Conservation (phyloP, 2,797 vertebrate genomes). For the Rhadinocentrus ornatus region DNA sequence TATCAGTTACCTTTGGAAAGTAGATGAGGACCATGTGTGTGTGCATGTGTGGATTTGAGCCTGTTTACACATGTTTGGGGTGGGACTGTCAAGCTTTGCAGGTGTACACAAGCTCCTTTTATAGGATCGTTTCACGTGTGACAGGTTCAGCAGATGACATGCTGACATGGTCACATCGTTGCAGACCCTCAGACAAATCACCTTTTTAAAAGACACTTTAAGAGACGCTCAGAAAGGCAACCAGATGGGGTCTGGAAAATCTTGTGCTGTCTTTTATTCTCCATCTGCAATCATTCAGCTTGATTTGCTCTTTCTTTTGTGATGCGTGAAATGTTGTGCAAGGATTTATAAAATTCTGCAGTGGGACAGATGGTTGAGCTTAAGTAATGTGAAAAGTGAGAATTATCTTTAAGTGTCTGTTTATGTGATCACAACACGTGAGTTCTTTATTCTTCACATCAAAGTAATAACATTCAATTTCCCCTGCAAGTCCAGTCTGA, state of each 20-base stretch:
- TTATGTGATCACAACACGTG: slow-evolving; percentile 51
- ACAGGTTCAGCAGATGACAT: slow-evolving; percentile 65
- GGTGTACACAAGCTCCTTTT: slow-evolving; percentile 57
- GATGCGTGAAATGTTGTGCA: slow-evolving; percentile 75
- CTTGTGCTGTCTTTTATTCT: slow-evolving; percentile 66
- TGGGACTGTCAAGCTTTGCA: slow-evolving; percentile 41
- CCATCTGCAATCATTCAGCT: slow-evolving; percentile 80
- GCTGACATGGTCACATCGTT: slow-evolving; percentile 60
- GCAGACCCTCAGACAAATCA: slow-evolving; percentile 75
- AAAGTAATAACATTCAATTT: slow-evolving; percentile 28
- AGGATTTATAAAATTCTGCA: slow-evolving; percentile 68
- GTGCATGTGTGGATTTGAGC: slow-evolving; percentile 28
- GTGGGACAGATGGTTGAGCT: slow-evolving; percentile 65
- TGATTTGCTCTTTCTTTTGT: slow-evolving; percentile 65
- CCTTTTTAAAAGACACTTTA: slow-evolving; percentile 82
- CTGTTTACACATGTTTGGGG: slow-evolving; percentile 61
- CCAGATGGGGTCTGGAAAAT: slow-evolving; percentile 81
- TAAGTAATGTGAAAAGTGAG: slow-evolving; percentile 63
- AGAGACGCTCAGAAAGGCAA: slow-evolving; percentile 73
- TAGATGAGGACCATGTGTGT: slow-evolving; percentile 54
- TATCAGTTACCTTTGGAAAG: slow-evolving; percentile 56
- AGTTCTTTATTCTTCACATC: slow-evolving; percentile 43
- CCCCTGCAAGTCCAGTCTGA: slow-evolving; percentile 22
- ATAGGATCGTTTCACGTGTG: slow-evolving; percentile 50
- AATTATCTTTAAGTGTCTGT: slow-evolving; percentile 60